phyloP scores from a whole-genome alignment of 2,888 invertebrate species.

The Macrosiphum euphorbiae region DNA sequence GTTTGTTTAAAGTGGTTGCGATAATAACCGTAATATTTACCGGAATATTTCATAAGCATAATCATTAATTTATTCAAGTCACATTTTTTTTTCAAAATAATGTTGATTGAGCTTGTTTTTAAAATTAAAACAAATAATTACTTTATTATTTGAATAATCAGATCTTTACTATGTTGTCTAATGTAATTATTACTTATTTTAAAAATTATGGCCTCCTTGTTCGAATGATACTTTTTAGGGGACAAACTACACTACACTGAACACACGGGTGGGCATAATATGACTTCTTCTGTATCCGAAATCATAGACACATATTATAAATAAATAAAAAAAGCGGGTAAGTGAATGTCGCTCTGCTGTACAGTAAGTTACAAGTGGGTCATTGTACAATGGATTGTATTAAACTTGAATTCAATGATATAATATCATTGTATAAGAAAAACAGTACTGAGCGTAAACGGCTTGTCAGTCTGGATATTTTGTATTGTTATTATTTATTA shows the following conservation, averaged over 20 bases:
- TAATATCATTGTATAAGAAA: too few relatives aligned
- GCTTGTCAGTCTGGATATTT: too few relatives aligned
- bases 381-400: too few relatives aligned
- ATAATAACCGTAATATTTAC: background rate
- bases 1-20: background rate
- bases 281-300: background rate
- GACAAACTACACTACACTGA: background rate
- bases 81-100: background rate
- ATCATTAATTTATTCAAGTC: background rate
- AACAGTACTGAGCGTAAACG: too few relatives aligned
- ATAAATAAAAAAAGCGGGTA: too few relatives aligned
- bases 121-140: too few relatives aligned
- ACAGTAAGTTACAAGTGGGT: too few relatives aligned
- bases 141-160: background rate
- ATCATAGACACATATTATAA: background rate
- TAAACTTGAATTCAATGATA: too few relatives aligned
- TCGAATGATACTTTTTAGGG: background rate
- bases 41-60: background rate
- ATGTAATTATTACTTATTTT: background rate
- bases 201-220: background rate
- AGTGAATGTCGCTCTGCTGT: too few relatives aligned
- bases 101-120: background rate
- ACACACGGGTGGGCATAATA: background rate
- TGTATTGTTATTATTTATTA: too few relatives aligned
- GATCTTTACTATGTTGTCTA: background rate